Evolutionary conservation across 2,797 vertebrate species (phyloP).

Genomic region (Anguilla megastoma): DNA sequence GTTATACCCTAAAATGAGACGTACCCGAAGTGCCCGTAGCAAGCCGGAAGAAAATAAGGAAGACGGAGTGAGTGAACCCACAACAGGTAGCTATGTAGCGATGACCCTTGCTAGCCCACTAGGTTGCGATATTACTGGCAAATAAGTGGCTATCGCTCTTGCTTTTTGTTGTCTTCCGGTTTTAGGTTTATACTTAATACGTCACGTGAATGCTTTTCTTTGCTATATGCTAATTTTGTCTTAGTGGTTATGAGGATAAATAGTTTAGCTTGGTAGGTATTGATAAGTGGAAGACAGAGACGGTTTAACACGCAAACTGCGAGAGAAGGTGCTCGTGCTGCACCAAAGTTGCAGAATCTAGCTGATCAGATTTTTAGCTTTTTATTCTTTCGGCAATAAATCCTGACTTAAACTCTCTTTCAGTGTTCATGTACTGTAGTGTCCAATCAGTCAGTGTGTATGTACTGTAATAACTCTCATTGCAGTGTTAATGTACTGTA

Average conservation of each 20-base stretch:
- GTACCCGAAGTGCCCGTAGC: slow-evolving; percentile 55
- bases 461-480: background rate
- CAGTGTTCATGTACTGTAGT: background rate
- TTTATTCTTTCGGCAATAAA: too few relatives aligned
- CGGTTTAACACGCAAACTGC: background rate
- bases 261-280: background rate
- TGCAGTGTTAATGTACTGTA: background rate
- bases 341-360: too few relatives aligned
- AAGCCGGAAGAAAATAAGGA: slow-evolving; percentile 38
- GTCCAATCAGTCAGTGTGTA: too few relatives aligned
- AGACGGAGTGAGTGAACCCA: slow-evolving; percentile 39
- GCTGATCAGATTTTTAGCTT: too few relatives aligned
- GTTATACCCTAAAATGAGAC: slow-evolving; percentile 57
- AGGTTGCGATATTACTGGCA: background rate
- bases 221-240: background rate
- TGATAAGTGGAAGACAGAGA: background rate
- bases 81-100: slow-evolving; percentile 54
- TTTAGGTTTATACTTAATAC: too few relatives aligned
- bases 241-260: background rate
- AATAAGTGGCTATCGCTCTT: background rate
- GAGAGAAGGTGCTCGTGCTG: background rate
- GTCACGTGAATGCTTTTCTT: background rate
- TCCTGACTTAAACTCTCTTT: too few relatives aligned
- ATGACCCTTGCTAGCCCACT: background rate
- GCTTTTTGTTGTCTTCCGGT: background rate